Percentiles rank a stretch among this genome's conserved stretches.
These are phyloP conservation scores for Ochotona curzoniae DNA, from an alignment of 2,113 vertebrate genomes.

Conservation along the genomic window DNA sequence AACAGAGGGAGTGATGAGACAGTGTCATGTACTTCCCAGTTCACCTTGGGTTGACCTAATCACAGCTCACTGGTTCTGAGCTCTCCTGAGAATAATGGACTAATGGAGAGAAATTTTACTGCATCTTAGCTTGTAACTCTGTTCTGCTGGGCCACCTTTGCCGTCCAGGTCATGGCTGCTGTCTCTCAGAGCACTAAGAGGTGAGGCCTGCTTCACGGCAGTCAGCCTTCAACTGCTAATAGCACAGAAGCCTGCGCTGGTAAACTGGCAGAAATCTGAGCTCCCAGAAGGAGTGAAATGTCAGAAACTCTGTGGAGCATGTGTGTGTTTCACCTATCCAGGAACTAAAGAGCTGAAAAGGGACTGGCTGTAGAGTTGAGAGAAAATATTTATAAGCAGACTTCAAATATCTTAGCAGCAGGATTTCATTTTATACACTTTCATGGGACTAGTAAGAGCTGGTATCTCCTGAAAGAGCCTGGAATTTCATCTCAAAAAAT, in stretches of 20 bases:
- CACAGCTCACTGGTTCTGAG: constrained; percentile 18
- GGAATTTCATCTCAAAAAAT: neutral
- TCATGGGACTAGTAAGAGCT: neutral
- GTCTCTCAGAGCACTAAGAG: constrained; percentile 32
- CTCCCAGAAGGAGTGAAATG: neutral
- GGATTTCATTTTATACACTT: constrained; percentile 24
- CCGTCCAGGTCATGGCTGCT: constrained; percentile 25
- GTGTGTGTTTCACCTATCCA: neutral
- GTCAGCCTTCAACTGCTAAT: constrained; percentile 23
- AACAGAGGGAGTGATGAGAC: neutral
- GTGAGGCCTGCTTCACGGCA: constrained; percentile 4
- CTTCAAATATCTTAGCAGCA: neutral
- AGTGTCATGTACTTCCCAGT: neutral
- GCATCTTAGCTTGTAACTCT: neutral
- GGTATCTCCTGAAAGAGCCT: neutral
- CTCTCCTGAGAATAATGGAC: constrained; percentile 22
- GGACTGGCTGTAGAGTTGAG: neutral
- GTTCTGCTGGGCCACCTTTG: neutral
- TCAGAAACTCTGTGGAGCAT: neutral
- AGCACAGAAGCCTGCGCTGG: neutral
- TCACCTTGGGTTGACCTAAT: constrained; percentile 20
- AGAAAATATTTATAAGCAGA: neutral
- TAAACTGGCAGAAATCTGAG: neutral
- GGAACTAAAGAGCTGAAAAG: neutral
- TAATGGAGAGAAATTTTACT: constrained; percentile 24